phyloP scores from a whole-genome alignment of 1,140 invertebrate species.

The Ceratitis capitata region DNA sequence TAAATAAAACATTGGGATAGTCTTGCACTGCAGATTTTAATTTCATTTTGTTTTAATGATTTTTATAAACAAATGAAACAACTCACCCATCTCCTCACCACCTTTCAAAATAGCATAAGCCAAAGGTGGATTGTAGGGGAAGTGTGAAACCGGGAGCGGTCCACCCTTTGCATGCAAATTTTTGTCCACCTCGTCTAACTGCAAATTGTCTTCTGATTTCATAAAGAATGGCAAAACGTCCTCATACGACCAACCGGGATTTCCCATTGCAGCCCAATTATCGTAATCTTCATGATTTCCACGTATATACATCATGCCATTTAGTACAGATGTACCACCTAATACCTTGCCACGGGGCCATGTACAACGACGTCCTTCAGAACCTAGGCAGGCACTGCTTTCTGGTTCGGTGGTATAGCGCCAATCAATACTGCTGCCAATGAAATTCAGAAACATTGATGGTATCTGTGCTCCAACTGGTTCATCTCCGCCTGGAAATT shows the following conservation, averaged over 20 bases:
- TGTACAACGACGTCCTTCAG: slow-evolving; percentile 77
- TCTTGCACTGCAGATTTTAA: no score
- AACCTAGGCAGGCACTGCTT: slow-evolving; percentile 80
- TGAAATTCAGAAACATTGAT: slow-evolving; percentile 85
- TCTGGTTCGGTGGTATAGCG: slow-evolving; percentile 87
- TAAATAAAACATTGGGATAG: no score
- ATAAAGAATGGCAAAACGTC: slow-evolving; percentile 89
- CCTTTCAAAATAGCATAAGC: slow-evolving; percentile 86
- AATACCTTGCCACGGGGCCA: slow-evolving; percentile 89
- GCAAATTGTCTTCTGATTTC: slow-evolving; percentile 85
- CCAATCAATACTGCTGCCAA: slow-evolving; percentile 88
- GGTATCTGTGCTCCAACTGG: slow-evolving; percentile 85
- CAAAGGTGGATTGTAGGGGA: slow-evolving; percentile 86
- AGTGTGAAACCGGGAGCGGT: slow-evolving; percentile 81
- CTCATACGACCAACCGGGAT: slow-evolving; percentile 89
- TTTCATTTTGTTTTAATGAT: no score
- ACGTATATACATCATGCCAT: slow-evolving; percentile 97
- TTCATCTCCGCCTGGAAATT: slow-evolving; percentile 74
- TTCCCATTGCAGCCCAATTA: slow-evolving; percentile 86
- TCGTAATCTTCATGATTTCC: slow-evolving; percentile 92
- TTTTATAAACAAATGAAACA: neutral
- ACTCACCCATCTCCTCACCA: slow-evolving; percentile 78
- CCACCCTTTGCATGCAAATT: slow-evolving; percentile 83
- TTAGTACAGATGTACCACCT: slow-evolving; percentile 93
- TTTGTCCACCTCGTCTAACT: slow-evolving; percentile 77